A percentile compares a stretch with the other conserved stretches of the same genome.
Evolutionary conservation across 53 echinoderm and acorn worm genomes (phyloP).

Genomic region (Echinarachnius parma): DNA sequence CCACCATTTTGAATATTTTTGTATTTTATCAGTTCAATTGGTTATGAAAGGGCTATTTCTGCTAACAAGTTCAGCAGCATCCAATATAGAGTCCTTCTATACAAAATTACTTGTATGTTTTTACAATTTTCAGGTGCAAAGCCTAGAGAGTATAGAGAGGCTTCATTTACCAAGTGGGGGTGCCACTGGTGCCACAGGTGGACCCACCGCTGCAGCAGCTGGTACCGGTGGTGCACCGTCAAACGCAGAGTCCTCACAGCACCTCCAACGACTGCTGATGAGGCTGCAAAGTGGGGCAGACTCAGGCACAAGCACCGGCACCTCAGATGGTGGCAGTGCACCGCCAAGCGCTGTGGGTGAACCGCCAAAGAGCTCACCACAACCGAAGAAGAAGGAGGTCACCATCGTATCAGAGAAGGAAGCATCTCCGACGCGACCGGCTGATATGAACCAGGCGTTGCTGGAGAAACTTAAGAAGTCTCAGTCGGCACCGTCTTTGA

Average conservation of each 20-base stretch:
- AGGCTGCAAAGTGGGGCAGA: constrained; percentile 38
- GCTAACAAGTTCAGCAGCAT: too few relatives aligned
- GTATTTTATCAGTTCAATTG: too few relatives aligned
- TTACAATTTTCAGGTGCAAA: constrained; percentile 23
- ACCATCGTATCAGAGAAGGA: constrained; percentile 12
- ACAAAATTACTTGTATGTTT: too few relatives aligned
- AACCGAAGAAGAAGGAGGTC: not conserved
- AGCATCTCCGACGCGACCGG: not conserved
- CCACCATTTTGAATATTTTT: too few relatives aligned
- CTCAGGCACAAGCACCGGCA: not conserved
- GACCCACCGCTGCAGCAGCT: constrained; percentile 25
- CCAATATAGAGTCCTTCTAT: too few relatives aligned
- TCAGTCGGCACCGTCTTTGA: not conserved
- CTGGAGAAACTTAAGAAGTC: constrained; percentile 29
- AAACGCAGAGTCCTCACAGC: constrained; percentile 37
- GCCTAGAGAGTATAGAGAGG: constrained; percentile 43
- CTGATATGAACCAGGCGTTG: constrained; percentile 41
- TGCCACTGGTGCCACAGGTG: not conserved
- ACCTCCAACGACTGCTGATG: constrained; percentile 31
- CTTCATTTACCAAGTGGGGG: constrained; percentile 7
- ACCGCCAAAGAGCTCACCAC: too few relatives aligned
- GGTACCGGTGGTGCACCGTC: constrained; percentile 42
- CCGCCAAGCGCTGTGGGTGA: not conserved
- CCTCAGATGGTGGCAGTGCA: too few relatives aligned
- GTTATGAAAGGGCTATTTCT: too few relatives aligned